phyloP scores from a whole-genome alignment of 2,797 vertebrate species.

The Tympanoctomys barrerae region DNA sequence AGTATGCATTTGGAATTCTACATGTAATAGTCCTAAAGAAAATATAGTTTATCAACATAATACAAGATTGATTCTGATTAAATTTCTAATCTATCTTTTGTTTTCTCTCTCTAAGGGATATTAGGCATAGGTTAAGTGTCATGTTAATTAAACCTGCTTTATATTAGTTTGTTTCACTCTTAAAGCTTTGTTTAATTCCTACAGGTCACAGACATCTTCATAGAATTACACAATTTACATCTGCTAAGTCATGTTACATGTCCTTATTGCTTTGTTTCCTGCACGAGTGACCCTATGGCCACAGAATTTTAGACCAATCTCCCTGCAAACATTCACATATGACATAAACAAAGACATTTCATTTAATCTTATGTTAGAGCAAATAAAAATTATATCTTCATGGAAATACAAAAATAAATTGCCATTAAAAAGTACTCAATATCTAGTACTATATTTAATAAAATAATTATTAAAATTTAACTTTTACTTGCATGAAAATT shows the following conservation, averaged over 20 bases:
- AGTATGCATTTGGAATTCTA: neutral
- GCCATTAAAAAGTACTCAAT: neutral
- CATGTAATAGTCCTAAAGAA: neutral
- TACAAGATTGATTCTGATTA: neutral
- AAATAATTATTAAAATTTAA: neutral
- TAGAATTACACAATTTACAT: neutral
- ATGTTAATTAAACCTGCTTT: neutral
- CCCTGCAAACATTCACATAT: neutral
- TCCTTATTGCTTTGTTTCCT: neutral
- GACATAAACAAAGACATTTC: neutral
- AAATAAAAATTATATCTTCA: neutral
- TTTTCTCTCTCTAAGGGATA: too few species aligned
- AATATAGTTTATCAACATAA: neutral
- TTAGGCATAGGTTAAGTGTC: neutral
- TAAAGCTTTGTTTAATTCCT: neutral
- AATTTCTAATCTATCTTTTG: neutral
- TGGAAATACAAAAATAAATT: neutral
- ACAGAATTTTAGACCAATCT: neutral
- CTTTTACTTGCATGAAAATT: too few species aligned
- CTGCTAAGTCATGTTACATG: neutral
- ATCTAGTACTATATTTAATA: neutral
- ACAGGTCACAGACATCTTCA: neutral
- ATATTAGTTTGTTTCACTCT: neutral
- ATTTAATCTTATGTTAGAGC: neutral
- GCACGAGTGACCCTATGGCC: neutral